These are phyloP conservation scores for Stenotaenia linearis DNA, from an alignment of 2,888 invertebrate genomes.

Conservation along the genomic window DNA sequence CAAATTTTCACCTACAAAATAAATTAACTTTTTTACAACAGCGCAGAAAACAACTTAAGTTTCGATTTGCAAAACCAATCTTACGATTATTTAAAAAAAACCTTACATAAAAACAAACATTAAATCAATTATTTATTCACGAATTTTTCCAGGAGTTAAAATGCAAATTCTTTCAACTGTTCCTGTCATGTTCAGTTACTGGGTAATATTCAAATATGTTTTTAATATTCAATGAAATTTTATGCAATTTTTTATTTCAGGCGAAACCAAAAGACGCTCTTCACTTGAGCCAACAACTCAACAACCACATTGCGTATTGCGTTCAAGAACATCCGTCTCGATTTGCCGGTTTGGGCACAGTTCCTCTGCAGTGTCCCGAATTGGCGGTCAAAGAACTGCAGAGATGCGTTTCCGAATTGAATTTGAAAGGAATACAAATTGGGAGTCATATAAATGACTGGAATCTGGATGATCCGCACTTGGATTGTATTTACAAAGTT, in stretches of 20 bases:
- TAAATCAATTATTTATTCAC: too few species aligned
- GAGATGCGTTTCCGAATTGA: constrained; percentile 48
- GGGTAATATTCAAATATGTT: constrained; percentile 44
- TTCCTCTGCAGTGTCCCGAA: constrained; percentile 54
- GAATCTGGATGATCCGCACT: constrained; percentile 52
- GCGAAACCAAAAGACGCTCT: constrained; percentile 53
- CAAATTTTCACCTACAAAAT: too few species aligned
- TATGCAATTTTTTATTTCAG: constrained; percentile 41
- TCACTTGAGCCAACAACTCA: constrained; percentile 51
- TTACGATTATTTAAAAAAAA: too few species aligned
- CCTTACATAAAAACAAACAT: too few species aligned
- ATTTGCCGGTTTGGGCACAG: constrained; percentile 53
- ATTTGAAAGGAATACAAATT: constrained; percentile 53
- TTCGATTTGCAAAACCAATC: too few species aligned
- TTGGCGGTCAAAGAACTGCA: constrained; percentile 52
- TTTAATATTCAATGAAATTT: not conserved
- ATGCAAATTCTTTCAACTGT: constrained; percentile 56
- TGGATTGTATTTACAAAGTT: constrained; percentile 53
- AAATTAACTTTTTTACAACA: too few species aligned
- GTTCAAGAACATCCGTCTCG: constrained; percentile 49
- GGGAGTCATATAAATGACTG: constrained; percentile 56
- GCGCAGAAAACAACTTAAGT: too few species aligned
- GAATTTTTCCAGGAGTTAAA: constrained; percentile 48
- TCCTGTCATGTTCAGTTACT: constrained; percentile 57
- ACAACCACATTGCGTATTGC: constrained; percentile 52